Percentiles rank a stretch among this genome's conserved stretches.
Evolutionary conservation across 2,113 vertebrate species (phyloP).

Genomic region (Edolisoma coerulescens): DNA sequence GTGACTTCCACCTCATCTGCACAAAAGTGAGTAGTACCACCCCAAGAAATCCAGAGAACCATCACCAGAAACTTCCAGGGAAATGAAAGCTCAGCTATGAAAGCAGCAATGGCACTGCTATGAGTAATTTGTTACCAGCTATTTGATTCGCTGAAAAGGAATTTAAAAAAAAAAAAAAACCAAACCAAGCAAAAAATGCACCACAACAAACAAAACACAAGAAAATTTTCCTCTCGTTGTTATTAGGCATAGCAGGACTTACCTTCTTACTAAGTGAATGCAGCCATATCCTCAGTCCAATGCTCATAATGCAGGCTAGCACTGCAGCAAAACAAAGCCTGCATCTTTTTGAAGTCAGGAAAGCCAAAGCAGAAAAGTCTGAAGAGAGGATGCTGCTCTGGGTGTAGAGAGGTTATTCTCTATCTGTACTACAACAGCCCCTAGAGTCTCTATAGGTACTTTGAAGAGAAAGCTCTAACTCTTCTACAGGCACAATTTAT

Average conservation of each 20-base stretch:
- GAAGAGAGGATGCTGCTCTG: neutral
- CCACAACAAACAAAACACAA: neutral
- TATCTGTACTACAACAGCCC: neutral
- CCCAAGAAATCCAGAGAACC: neutral
- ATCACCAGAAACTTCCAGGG: neutral
- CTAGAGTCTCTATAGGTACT: accelerated
- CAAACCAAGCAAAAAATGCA: neutral
- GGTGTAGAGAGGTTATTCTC: neutral
- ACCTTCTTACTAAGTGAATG: neutral
- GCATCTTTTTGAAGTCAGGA: neutral
- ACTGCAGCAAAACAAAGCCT: neutral
- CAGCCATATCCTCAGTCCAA: neutral
- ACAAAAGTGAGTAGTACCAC: neutral
- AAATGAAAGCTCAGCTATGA: neutral
- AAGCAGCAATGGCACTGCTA: neutral
- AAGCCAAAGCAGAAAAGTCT: neutral
- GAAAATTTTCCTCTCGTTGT: neutral
- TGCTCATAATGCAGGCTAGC: neutral
- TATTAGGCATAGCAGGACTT: neutral
- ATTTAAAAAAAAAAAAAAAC: neutral
- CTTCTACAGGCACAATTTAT: neutral
- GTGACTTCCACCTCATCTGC: neutral
- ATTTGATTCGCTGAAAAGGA: neutral
- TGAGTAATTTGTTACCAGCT: neutral
- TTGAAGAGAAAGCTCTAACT: neutral